These are phyloP conservation scores for Columba livia DNA, from an alignment of 2,113 vertebrate genomes.

Conservation along the genomic window DNA sequence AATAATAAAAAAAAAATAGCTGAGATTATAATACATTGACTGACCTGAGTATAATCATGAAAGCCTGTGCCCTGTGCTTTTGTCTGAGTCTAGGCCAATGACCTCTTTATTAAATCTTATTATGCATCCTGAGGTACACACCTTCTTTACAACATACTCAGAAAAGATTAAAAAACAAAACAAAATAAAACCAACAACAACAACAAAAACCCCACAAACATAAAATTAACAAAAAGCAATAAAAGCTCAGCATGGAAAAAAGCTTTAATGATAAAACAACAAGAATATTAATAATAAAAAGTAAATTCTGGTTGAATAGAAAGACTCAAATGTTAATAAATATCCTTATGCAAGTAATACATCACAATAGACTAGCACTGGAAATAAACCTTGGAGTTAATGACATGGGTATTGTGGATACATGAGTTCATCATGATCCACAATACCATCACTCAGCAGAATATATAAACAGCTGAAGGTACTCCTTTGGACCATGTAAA, in stretches of 20 bases:
- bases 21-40: not conserved
- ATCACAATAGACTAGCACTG: rapidly evolving
- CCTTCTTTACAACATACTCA: not conserved
- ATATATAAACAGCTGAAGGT: not conserved
- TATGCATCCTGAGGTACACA: not conserved
- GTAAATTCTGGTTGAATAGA: not conserved
- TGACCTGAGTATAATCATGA: not conserved
- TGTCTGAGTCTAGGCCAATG: not conserved
- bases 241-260: not conserved
- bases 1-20: not conserved
- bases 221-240: no score
- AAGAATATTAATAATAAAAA: not conserved
- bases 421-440: not conserved
- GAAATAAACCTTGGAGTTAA: not conserved
- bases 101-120: not conserved
- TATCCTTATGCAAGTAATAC: not conserved
- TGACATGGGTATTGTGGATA: not conserved
- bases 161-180: not conserved
- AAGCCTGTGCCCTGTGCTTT: not conserved
- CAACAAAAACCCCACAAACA: not conserved
- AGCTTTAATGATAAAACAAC: not conserved
- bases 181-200: not conserved
- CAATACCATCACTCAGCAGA: not conserved
- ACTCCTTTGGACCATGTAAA: not conserved
- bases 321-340: not conserved